A percentile compares a stretch with the other conserved stretches of the same genome.
phyloP scores from a whole-genome alignment of 2,888 invertebrate species.

The Hirtodrosophila duncani region DNA sequence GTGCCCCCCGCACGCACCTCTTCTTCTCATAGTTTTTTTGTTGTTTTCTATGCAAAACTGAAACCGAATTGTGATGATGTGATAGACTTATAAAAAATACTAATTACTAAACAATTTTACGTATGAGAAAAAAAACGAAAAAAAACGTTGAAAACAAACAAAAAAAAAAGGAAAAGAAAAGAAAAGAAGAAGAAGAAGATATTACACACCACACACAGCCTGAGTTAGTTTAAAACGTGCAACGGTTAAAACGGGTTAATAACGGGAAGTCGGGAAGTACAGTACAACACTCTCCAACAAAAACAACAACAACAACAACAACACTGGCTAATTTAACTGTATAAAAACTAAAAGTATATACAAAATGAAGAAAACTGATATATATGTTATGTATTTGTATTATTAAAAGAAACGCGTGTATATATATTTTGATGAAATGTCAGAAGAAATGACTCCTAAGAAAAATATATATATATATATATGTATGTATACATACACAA shows the following conservation, averaged over 20 bases:
- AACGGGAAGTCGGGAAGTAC: no score
- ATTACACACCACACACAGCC: no score
- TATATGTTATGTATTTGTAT: constrained; percentile 42
- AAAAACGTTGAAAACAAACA: constrained; percentile 16
- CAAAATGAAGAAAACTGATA: constrained; percentile 30
- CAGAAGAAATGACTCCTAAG: constrained; percentile 19
- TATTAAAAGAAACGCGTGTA: constrained; percentile 26
- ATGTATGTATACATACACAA: background rate
- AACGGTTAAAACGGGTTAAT: no score
- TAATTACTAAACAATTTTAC: constrained; percentile 58
- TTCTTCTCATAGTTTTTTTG: constrained; percentile 3
- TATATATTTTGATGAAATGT: background rate
- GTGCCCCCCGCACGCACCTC: background rate
- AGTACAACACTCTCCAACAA: no score
- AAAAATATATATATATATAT: constrained; percentile 40
- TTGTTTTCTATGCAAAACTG: constrained; percentile 66
- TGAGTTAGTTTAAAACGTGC: no score
- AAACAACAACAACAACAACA: no score
- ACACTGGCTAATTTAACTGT: constrained; percentile 17
- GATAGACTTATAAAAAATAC: constrained; percentile 75
- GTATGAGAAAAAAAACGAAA: constrained; percentile 34
- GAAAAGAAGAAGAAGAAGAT: constrained; percentile 6
- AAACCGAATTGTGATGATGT: constrained; percentile 77
- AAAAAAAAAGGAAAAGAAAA: constrained; percentile 28
- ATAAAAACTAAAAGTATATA: constrained; percentile 23